phyloP scores from a whole-genome alignment of 2,113 vertebrate species.

The Anarhynchus alexandrinus region DNA sequence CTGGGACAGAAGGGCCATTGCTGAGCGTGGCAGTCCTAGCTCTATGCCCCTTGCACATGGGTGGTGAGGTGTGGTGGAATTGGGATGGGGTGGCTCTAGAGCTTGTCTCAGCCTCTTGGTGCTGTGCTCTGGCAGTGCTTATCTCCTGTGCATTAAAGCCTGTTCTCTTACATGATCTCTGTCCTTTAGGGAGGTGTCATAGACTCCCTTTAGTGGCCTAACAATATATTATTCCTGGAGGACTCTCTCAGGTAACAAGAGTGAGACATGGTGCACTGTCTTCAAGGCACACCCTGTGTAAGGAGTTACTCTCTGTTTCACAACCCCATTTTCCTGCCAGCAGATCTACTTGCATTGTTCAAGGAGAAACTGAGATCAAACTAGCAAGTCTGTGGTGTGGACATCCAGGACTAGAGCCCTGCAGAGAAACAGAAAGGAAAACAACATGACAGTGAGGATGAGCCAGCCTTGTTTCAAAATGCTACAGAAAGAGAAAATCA shows the following conservation, averaged over 20 bases:
- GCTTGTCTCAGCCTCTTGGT: background rate
- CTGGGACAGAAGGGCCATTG: background rate
- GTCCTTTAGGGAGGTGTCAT: background rate
- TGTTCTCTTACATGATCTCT: background rate
- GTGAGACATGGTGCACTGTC: background rate
- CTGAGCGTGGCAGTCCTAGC: background rate
- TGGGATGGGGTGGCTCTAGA: background rate
- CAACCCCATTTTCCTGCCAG: background rate
- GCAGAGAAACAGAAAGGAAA: constrained; percentile 5
- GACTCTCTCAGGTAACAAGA: background rate
- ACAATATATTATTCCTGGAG: background rate
- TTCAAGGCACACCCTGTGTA: background rate
- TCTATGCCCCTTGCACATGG: background rate
- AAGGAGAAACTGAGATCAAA: background rate
- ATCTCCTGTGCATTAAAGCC: background rate
- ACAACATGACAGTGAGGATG: background rate
- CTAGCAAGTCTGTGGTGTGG: background rate
- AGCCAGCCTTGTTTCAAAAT: background rate
- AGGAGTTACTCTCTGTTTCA: background rate
- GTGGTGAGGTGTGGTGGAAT: background rate
- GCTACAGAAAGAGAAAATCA: background rate
- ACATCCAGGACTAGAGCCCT: background rate
- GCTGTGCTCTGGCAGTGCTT: background rate
- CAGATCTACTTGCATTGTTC: background rate
- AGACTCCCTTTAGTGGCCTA: background rate